Conservation (phyloP, 2,888 invertebrate genomes). For the Drosophila formosana region DNA sequence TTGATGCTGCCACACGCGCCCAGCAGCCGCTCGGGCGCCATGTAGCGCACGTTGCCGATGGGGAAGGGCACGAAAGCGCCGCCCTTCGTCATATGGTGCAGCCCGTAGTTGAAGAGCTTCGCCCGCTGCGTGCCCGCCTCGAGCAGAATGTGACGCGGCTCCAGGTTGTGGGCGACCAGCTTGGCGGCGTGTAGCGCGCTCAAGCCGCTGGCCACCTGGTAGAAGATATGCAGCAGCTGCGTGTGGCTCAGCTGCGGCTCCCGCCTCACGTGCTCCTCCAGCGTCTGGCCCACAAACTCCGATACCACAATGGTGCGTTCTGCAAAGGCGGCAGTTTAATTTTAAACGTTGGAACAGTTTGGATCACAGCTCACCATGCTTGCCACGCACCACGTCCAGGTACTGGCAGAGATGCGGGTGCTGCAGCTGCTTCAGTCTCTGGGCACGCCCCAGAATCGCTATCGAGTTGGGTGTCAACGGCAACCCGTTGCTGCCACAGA, state of each 20-base stretch:
- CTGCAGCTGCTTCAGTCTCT: constrained; percentile 91
- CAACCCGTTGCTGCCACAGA: constrained; percentile 97
- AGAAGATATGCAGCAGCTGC: constrained; percentile 88
- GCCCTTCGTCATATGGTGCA: constrained; percentile 95
- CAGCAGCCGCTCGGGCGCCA: constrained; percentile 93
- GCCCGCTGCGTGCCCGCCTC: constrained; percentile 88
- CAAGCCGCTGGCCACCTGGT: constrained; percentile 91
- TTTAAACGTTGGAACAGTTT: too few relatives aligned
- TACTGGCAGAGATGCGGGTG: constrained; percentile 95
- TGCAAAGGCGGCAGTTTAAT: too few relatives aligned
- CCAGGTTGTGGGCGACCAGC: constrained; percentile 92
- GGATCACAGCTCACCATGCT: constrained; percentile 90
- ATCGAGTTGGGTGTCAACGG: constrained; percentile 98
- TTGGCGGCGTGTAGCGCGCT: constrained; percentile 89
- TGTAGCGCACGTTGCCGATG: constrained; percentile 91
- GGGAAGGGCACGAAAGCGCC: constrained; percentile 96
- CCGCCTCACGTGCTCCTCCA: constrained; percentile 86
- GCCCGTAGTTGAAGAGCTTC: constrained; percentile 96
- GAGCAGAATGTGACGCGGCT: constrained; percentile 93
- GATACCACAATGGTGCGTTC: constrained; percentile 93
- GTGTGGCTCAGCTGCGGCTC: constrained; percentile 83
- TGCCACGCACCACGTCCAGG: constrained; percentile 95
- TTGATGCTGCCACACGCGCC: constrained; percentile 89
- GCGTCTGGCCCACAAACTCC: constrained; percentile 90
- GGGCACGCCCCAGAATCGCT: constrained; percentile 95